Conservation (phyloP, 2,797 vertebrate genomes). For the Notolabrus celidotus region DNA sequence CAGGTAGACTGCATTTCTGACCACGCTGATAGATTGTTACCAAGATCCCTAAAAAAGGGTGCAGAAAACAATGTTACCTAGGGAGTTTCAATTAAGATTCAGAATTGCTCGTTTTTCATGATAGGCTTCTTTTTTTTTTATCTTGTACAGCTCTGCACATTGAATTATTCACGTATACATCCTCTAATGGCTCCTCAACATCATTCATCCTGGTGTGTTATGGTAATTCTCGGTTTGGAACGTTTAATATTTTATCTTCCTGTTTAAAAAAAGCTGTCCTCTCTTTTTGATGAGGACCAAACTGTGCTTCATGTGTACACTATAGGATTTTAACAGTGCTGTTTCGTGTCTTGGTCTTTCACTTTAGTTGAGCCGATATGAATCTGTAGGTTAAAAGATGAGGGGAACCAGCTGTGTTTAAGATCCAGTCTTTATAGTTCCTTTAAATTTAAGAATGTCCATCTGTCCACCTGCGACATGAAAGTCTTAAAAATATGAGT, state of each 20-base stretch:
- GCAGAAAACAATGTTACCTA: neutral
- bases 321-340: neutral
- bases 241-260: neutral
- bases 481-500: neutral
- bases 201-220: neutral
- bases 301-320: neutral
- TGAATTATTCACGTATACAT: constrained; percentile 46
- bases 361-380: neutral
- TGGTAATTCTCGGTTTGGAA: neutral
- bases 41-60: constrained; percentile 6
- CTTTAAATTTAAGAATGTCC: constrained; percentile 2
- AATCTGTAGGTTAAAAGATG: constrained; percentile 17
- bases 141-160: constrained; percentile 18
- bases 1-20: constrained; percentile 19
- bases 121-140: neutral
- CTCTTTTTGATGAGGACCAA: constrained; percentile 1
- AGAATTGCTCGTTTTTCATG: neutral
- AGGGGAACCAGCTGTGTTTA: constrained; percentile 52
- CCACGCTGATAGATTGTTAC: constrained; percentile 2
- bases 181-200: constrained; percentile 29
- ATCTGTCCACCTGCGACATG: neutral
- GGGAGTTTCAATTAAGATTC: neutral
- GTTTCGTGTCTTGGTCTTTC: neutral
- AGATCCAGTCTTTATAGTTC: constrained; percentile 5
- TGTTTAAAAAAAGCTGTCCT: neutral